Evolutionary conservation across 2,888 invertebrate genomes (phyloP), one percentile per base, ranked within the genome.

Genomic region (Psococerastis gibbosa): DNA sequence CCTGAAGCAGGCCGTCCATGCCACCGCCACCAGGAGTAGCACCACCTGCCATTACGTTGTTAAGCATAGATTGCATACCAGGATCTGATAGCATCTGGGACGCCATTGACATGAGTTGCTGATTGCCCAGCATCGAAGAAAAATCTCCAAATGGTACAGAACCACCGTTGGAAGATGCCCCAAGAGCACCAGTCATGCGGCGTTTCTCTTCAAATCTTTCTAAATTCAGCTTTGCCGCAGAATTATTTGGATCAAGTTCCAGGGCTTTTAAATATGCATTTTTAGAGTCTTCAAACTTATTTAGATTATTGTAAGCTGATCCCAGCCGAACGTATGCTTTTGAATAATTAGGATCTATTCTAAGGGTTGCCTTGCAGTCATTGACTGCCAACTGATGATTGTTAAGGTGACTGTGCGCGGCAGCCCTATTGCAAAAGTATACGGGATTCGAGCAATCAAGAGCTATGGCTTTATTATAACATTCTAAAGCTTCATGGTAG

Each of bases 351-450:
- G 88, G 80, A 61, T 97, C 92, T 52, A 95, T 73, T 23, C 74
- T 70, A 44, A 98, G 68, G 3, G 98, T 94, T 35, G 77, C 76
- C 53, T 81, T 76, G 60, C 94, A 95, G 63, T 98, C 97, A 43
- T 77, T 74, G 43, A 97, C 79, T 9, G 94, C 89, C 47, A 75
- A 70, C 45, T 77, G 70, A 56, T 88, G 80, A 55, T 84, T 77
- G 41, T 81, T 81, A 50, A 94, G 64, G 57, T 91, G 88, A 57
- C 84, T 92, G 59, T 83, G 80, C 1, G 94, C 92, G 2, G 97
- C 97, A 35, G 97, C 98, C 51, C 97, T 75, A 60, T 98, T 98
- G 61, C 95, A 94, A 61, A 85, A 97, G 64, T 83, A 97, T 22
- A 97, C 87, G 1, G 95, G 81, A 66, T 95, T 95, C 48, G 72